phyloP scores from a whole-genome alignment of 2,113 vertebrate species.

The Condylura cristata region DNA sequence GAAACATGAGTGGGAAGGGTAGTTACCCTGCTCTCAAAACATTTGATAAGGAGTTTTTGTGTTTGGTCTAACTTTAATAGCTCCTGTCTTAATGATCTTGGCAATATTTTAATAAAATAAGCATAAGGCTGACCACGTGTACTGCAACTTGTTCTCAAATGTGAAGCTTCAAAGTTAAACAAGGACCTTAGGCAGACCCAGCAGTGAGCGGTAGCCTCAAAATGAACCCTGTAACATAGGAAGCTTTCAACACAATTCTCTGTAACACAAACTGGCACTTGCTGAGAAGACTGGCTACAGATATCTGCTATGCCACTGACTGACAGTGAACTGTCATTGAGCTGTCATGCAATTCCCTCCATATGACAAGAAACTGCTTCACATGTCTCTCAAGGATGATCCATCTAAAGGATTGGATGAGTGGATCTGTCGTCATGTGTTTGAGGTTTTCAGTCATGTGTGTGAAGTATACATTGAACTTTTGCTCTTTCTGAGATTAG shows the following conservation, averaged over 20 bases:
- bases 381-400: neutral
- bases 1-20: neutral
- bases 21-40: neutral
- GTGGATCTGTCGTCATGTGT: neutral
- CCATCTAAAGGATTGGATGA: neutral
- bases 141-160: neutral
- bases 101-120: conserved; percentile 1
- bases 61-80: neutral
- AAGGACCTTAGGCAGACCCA: neutral
- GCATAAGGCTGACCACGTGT: neutral
- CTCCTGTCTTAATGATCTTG: neutral
- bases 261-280: neutral
- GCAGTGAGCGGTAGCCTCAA: neutral
- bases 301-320: neutral
- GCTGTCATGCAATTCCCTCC: neutral
- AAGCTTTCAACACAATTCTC: neutral
- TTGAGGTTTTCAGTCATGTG: neutral
- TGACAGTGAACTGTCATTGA: neutral
- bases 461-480: neutral
- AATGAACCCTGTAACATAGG: neutral
- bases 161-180: neutral
- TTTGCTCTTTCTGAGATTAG: neutral
- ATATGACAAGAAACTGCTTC: neutral
- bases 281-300: neutral
- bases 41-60: neutral